A percentile compares a stretch with the other conserved stretches of the same genome.
These are phyloP conservation scores for Hippocampus comes DNA, from an alignment of 2,113 vertebrate genomes.

Conservation along the genomic window DNA sequence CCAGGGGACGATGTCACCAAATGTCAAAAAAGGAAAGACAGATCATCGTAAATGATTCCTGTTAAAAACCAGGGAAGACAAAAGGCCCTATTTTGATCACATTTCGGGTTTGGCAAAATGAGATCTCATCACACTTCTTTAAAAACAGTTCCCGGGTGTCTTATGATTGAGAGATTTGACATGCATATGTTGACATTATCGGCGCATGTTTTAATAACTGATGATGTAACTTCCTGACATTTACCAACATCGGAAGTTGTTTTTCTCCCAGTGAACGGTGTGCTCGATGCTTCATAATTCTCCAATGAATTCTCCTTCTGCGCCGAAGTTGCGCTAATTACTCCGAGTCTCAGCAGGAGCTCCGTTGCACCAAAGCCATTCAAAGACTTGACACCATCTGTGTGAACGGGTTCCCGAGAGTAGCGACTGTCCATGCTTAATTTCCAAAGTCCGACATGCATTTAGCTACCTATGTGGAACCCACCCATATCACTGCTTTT, in stretches of 20 bases:
- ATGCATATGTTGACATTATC: background rate
- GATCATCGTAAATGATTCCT: conserved; percentile 61
- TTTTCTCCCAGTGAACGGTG: background rate
- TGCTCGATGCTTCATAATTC: background rate
- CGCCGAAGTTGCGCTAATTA: background rate
- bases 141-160: too few species aligned
- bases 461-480: background rate
- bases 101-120: conserved; percentile 5
- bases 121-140: background rate
- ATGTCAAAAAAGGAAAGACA: conserved; percentile 55
- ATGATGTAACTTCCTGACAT: background rate
- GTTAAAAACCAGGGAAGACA: conserved; percentile 30
- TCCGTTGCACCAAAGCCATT: background rate
- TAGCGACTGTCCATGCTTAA: background rate
- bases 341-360: background rate
- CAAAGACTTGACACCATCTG: background rate
- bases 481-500: background rate
- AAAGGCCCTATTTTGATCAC: conserved; percentile 45
- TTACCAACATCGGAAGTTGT: background rate
- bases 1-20: conserved; percentile 58
- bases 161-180: too few species aligned
- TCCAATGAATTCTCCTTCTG: background rate
- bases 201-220: too few species aligned
- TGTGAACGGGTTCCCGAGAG: background rate
- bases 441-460: background rate